Base-by-base conservation (phyloP, 2,888 invertebrate species). In the Asteroscopus sphinx region DNA sequence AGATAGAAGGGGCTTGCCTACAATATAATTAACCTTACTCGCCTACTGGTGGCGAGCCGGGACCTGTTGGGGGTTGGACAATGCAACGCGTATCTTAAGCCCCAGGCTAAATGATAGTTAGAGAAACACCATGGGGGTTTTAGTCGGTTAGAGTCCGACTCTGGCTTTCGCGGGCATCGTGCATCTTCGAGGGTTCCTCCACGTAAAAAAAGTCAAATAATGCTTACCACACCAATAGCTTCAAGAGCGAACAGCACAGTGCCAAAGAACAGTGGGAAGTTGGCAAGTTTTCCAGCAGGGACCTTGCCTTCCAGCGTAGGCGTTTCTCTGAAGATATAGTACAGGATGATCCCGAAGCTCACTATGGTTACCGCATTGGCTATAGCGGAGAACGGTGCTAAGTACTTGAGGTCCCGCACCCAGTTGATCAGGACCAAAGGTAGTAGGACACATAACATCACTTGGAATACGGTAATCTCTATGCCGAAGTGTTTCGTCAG, bases 161-260 rank as follows among this genome's bases (percentile, higher is more conserved):
- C n/a, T n/a, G n/a, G n/a, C n/a, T n/a, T n/a, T n/a, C n/a, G n/a
- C n/a, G n/a, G n/a, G n/a, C n/a, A n/a, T n/a, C n/a, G n/a, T n/a
- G n/a, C n/a, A n/a, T n/a, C n/a, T n/a, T n/a, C n/a, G n/a, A n/a
- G n/a, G n/a, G n/a, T n/a, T n/a, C n/a, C n/a, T n/a, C n/a, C n/a
- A n/a, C n/a, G n/a, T 1, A 4, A 0, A 6, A 21, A 21, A 21
- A 6, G 2, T 21, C 21, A 21, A 21, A 21, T 21, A 21, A 17
- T 68, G 95, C 96, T 95, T 87, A 98, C 97, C 89, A 97, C 97
- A 47, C 97, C 97, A 73, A 99, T 99, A 49, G 99, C 99, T 95
- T 99, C 99, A 77, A 99, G 96, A 0, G 99, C 98, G 87, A 99
- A 99, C 44, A 99, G 95, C 0, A 98, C 99, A 0, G 99, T 99